phyloP scores from a whole-genome alignment of 2,888 invertebrate genomes.

The Gymnocheta viridis region DNA sequence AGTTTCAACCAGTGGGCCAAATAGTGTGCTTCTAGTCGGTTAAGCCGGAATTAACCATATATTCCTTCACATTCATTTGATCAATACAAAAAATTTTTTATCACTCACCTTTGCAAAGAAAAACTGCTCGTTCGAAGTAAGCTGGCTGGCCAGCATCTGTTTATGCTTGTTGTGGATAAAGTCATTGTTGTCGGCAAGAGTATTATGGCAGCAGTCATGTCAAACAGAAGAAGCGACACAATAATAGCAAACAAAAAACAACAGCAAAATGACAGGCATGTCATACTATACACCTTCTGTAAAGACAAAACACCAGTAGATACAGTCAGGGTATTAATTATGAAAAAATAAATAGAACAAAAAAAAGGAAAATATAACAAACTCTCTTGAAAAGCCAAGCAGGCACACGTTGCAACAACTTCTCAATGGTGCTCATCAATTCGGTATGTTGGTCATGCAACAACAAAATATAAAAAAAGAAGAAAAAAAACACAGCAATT shows the following conservation, averaged over 20 bases:
- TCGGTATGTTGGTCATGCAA: constrained; percentile 42
- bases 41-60: too few species aligned
- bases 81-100: background rate
- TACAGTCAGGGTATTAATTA: constrained; percentile 59
- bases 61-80: background rate
- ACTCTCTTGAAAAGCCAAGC: constrained; percentile 20
- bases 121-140: background rate
- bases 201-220: constrained; percentile 61
- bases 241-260: background rate
- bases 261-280: constrained; percentile 44
- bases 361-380: constrained; percentile 25
- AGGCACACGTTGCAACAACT: constrained; percentile 67
- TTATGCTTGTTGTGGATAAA: background rate
- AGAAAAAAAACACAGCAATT: constrained; percentile 12
- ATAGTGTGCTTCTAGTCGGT: too few species aligned
- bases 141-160: constrained; percentile 25
- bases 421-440: constrained; percentile 62
- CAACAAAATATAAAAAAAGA: too few species aligned
- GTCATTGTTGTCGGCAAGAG: constrained; percentile 17
- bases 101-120: background rate
- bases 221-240: constrained; percentile 49
- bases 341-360: constrained; percentile 17
- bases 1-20: too few species aligned
- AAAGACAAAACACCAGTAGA: constrained; percentile 21
- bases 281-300: constrained; percentile 63